Evolutionary conservation across 2,888 invertebrate species (phyloP).

Genomic region (Heliconius aoede): DNA sequence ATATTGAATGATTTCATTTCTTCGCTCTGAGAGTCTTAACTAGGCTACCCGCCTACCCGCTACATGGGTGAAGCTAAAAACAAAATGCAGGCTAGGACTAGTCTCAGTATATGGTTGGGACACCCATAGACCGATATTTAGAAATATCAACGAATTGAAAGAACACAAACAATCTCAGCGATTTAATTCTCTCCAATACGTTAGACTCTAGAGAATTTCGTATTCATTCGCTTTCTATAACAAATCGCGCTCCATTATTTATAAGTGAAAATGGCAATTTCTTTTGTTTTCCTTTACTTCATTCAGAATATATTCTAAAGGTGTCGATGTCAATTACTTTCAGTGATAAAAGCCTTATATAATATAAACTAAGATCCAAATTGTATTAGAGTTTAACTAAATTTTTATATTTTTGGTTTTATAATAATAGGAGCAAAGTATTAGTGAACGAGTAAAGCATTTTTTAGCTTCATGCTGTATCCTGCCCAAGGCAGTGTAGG

Average conservation of each 20-base stretch:
- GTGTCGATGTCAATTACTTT: conserved; percentile 1
- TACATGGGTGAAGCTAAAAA: too few relatives aligned
- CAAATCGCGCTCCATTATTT: conserved; percentile 36
- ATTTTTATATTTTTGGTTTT: neutral
- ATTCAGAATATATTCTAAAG: conserved; percentile 8
- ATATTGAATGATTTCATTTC: too few relatives aligned
- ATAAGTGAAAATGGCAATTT: conserved; percentile 35
- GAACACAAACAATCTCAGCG: neutral
- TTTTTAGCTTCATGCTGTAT: too few relatives aligned
- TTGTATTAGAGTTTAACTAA: neutral
- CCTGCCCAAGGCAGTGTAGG: too few relatives aligned
- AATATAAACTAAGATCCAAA: neutral
- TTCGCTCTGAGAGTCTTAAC: too few relatives aligned
- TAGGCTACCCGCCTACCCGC: too few relatives aligned
- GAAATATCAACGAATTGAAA: neutral
- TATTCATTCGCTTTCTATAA: conserved; percentile 30
- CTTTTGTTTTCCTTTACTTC: conserved; percentile 17
- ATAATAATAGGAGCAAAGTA: neutral
- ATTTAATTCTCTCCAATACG: conserved; percentile 25
- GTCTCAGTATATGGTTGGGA: neutral
- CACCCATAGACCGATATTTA: neutral
- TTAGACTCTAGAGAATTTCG: conserved; percentile 22
- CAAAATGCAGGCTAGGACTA: too few relatives aligned
- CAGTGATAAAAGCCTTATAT: conserved; percentile 8
- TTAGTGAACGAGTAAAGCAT: too few relatives aligned